Evolutionary conservation across 2,113 vertebrate species (phyloP).

Genomic region (Cryptoleucopteryx plumbea): DNA sequence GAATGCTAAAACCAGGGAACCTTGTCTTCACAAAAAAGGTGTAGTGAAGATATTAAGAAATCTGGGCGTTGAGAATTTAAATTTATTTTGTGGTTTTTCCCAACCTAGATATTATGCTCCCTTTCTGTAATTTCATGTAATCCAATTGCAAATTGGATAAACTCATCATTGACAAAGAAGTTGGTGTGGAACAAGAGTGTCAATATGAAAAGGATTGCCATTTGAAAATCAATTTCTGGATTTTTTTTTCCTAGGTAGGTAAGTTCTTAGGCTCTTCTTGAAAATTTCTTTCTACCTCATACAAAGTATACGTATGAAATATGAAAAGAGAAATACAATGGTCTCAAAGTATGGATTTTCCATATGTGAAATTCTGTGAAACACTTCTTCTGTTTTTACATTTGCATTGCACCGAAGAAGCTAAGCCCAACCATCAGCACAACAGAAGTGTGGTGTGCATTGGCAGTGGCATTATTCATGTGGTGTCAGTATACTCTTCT

Average conservation of each 20-base stretch:
- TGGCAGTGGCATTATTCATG: background rate
- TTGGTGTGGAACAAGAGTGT: background rate
- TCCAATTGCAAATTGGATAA: background rate
- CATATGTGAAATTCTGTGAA: background rate
- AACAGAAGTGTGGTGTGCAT: rapidly evolving
- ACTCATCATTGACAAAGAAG: background rate
- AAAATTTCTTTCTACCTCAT: background rate
- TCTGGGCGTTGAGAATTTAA: background rate
- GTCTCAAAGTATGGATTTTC: background rate
- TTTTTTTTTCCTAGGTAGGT: background rate
- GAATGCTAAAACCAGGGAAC: background rate
- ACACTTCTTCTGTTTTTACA: background rate
- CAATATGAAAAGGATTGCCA: rapidly evolving
- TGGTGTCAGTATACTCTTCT: background rate
- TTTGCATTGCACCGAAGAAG: background rate
- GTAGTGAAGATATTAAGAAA: background rate
- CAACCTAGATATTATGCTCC: background rate
- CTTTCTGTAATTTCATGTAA: background rate
- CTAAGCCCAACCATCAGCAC: background rate
- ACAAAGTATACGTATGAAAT: background rate
- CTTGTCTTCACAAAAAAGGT: background rate
- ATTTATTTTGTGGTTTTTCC: background rate
- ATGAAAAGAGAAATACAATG: background rate
- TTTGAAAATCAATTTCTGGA: background rate
- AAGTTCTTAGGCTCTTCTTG: background rate